These are phyloP conservation scores for Calephelis virginiensis DNA, from an alignment of 1,140 invertebrate genomes.

Conservation along the genomic window DNA sequence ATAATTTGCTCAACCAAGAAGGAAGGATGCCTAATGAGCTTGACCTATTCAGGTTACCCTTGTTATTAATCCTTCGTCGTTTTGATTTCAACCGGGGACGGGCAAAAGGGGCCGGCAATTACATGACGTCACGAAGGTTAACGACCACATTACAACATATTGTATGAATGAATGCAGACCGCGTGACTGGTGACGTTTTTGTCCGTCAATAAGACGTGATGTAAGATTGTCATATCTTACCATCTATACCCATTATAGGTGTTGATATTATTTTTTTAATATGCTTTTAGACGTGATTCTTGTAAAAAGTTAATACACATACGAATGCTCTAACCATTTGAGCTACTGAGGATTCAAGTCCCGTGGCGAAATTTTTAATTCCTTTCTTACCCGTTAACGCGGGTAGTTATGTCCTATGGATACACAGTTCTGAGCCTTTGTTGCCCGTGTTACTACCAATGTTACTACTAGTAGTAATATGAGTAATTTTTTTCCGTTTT, in stretches of 20 bases:
- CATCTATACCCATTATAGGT: constrained; percentile 9
- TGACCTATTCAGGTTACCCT: constrained; percentile 74
- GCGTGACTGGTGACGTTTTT: constrained; percentile 68
- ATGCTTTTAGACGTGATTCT: too few species aligned
- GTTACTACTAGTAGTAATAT: too few species aligned
- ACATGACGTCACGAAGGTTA: constrained; percentile 74
- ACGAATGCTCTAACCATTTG: too few species aligned
- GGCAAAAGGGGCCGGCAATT: constrained; percentile 72
- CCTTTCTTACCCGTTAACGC: too few species aligned
- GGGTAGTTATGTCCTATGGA: too few species aligned
- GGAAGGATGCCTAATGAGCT: constrained; percentile 53
- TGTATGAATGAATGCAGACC: constrained; percentile 74
- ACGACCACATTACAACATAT: constrained; percentile 76
- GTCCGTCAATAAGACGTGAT: constrained; percentile 44
- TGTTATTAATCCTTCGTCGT: constrained; percentile 74
- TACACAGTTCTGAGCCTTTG: too few species aligned
- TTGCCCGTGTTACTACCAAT: too few species aligned
- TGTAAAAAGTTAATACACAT: too few species aligned
- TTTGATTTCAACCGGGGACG: constrained; percentile 70
- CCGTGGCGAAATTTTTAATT: too few species aligned
- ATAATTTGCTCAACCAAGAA: constrained; percentile 7
- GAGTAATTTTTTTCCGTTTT: too few species aligned
- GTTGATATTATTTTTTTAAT: too few species aligned
- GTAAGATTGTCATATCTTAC: constrained; percentile 33
- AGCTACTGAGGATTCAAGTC: too few species aligned